phyloP scores from a whole-genome alignment of 2,113 vertebrate species.

The Cygnus atratus region DNA sequence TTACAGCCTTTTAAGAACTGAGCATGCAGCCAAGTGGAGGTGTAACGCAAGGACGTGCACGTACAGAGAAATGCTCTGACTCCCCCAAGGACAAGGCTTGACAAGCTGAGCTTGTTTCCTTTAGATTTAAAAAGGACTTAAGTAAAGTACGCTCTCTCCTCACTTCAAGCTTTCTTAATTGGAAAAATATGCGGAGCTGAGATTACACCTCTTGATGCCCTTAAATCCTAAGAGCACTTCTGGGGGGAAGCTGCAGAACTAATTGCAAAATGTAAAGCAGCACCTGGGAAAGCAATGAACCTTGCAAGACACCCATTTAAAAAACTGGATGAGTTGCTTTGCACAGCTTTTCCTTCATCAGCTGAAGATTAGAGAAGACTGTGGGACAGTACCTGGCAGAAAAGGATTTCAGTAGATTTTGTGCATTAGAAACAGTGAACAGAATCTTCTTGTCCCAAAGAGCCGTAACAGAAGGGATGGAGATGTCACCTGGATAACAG shows the following conservation, averaged over 20 bases:
- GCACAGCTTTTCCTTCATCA: neutral
- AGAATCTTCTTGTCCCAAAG: neutral
- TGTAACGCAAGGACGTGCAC: neutral
- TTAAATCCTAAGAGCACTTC: neutral
- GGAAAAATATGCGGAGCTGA: neutral
- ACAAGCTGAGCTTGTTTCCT: neutral
- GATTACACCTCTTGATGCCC: neutral
- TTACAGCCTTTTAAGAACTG: neutral
- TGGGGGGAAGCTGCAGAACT: neutral
- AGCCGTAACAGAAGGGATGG: fast-evolving
- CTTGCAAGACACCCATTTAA: fast-evolving
- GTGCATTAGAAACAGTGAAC: neutral
- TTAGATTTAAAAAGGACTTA: neutral
- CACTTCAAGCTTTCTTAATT: neutral
- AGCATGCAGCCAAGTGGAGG: fast-evolving
- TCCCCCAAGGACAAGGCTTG: neutral
- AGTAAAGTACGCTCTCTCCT: neutral
- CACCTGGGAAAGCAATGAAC: neutral
- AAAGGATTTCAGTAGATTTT: neutral
- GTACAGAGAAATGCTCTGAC: neutral
- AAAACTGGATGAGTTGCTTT: neutral
- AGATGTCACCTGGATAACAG: fast-evolving
- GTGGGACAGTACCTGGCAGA: neutral
- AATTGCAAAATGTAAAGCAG: neutral
- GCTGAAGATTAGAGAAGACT: neutral